These are phyloP conservation scores for Copidosoma floridanum DNA, from an alignment of 1,140 invertebrate species.

Conservation along the genomic window DNA sequence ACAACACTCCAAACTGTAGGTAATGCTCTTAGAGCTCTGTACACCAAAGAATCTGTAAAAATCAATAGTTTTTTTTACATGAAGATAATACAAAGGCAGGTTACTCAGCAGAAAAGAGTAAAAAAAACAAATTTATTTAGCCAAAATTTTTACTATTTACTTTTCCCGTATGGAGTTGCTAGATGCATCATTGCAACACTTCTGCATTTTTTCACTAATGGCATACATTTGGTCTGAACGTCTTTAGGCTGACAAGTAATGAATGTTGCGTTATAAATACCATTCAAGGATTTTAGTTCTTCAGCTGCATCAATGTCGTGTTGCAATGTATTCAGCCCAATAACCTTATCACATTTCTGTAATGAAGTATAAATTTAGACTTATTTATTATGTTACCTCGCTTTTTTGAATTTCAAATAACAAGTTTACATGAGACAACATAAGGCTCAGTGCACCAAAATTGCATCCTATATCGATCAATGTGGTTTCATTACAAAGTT, in stretches of 20 bases:
- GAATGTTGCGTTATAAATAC: conserved; percentile 16
- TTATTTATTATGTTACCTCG: too few relatives aligned
- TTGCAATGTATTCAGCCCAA: conserved; percentile 10
- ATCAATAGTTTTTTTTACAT: too few relatives aligned
- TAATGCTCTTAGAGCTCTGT: conserved; percentile 9
- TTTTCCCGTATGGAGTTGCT: conserved; percentile 17
- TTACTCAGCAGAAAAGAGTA: too few relatives aligned
- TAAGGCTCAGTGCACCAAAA: conserved; percentile 14
- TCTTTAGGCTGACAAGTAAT: conserved; percentile 10
- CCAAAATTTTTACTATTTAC: conserved; percentile 14
- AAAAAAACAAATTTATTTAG: neutral
- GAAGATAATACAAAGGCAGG: neutral
- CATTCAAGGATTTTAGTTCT: conserved; percentile 7
- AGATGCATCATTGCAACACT: conserved; percentile 15
- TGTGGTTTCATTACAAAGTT: conserved; percentile 9
- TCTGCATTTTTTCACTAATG: conserved; percentile 10
- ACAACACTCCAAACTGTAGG: conserved; percentile 18
- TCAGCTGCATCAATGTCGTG: conserved; percentile 13
- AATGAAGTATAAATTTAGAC: neutral
- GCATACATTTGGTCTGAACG: conserved; percentile 9
- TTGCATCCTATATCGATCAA: conserved; percentile 19
- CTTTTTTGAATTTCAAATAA: neutral
- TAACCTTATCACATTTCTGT: conserved; percentile 23
- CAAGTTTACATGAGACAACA: conserved; percentile 13
- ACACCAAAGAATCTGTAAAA: conserved; percentile 2